A percentile compares a stretch with the other conserved stretches of the same genome.
Evolutionary conservation across 2,888 invertebrate species (phyloP).

Genomic region (Drosophila mulleri): DNA sequence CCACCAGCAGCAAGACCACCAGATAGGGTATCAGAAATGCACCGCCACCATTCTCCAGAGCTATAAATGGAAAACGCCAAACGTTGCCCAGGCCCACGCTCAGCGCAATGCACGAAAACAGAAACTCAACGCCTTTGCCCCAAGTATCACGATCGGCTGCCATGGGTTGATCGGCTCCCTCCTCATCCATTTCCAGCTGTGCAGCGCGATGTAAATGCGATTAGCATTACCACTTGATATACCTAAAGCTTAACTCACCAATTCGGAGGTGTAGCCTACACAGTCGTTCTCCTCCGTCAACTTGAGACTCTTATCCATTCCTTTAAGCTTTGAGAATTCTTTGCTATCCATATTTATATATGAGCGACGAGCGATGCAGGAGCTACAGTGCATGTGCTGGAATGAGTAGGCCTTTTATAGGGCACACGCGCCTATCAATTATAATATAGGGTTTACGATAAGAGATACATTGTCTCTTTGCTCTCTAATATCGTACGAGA

Average conservation of each 20-base stretch:
- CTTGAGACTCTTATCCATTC: constrained; percentile 28
- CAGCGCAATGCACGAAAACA: constrained; percentile 87
- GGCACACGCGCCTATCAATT: constrained; percentile 21
- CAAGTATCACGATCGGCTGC: constrained; percentile 85
- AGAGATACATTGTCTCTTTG: constrained; percentile 6
- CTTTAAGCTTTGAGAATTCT: constrained; percentile 65
- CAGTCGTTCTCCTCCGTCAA: constrained; percentile 34
- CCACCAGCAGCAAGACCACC: constrained; percentile 88
- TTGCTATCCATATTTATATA: constrained; percentile 64
- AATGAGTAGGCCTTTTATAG: constrained; percentile 18
- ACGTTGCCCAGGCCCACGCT: constrained; percentile 89
- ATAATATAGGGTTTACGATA: constrained; percentile 16
- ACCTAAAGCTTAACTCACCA: constrained; percentile 52
- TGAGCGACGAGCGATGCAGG: constrained; percentile 29
- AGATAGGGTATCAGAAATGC: constrained; percentile 89
- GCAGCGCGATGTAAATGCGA: neutral
- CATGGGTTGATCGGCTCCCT: neutral
- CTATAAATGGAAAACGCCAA: constrained; percentile 89
- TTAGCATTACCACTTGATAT: neutral
- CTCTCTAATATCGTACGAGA: constrained; percentile 4
- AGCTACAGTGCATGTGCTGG: constrained; percentile 19
- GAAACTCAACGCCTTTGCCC: constrained; percentile 88
- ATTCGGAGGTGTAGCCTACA: constrained; percentile 59
- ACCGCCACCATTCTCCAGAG: constrained; percentile 89
- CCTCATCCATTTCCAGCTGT: constrained; percentile 49